Conservation (phyloP, 2,113 vertebrate species). For the Caranx ignobilis region DNA sequence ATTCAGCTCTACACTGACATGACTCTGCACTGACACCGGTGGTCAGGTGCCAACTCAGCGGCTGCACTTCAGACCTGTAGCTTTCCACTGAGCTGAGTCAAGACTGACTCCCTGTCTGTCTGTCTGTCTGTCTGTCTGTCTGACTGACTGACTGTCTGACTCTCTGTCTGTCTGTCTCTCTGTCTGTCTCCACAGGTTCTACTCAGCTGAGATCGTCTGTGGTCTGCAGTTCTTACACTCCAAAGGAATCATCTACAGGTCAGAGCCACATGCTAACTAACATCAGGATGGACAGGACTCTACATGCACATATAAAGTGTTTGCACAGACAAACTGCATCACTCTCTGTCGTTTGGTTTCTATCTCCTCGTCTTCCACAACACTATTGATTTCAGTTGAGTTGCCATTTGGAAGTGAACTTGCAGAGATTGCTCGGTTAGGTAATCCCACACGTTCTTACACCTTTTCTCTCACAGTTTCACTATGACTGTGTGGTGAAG, state of each 20-base stretch:
- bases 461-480: conserved; percentile 28
- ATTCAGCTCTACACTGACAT: conserved; percentile 69
- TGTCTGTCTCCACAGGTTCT: conserved; percentile 88
- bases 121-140: conserved; percentile 53
- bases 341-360: not conserved
- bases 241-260: conserved; percentile 99
- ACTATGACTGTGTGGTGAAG: conserved; percentile 35
- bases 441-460: conserved; percentile 51
- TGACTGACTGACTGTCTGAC: too few relatives aligned
- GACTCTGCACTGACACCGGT: conserved; percentile 45
- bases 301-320: conserved; percentile 1
- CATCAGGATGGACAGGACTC: not conserved
- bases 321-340: not conserved
- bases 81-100: conserved; percentile 22
- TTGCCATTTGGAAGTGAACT: conserved; percentile 33
- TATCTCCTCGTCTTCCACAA: not conserved
- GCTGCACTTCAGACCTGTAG: not conserved
- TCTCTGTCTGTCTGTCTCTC: conserved; percentile 37
- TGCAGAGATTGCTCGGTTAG: conserved; percentile 37
- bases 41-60: conserved; percentile 31
- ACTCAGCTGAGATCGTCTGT: conserved; percentile 94
- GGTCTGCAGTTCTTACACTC: conserved; percentile 96
- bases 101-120: conserved; percentile 7
- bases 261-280: conserved; percentile 46
- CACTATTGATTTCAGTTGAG: not conserved